phyloP scores from a whole-genome alignment of 2,888 invertebrate species.

The Elysia crispata region DNA sequence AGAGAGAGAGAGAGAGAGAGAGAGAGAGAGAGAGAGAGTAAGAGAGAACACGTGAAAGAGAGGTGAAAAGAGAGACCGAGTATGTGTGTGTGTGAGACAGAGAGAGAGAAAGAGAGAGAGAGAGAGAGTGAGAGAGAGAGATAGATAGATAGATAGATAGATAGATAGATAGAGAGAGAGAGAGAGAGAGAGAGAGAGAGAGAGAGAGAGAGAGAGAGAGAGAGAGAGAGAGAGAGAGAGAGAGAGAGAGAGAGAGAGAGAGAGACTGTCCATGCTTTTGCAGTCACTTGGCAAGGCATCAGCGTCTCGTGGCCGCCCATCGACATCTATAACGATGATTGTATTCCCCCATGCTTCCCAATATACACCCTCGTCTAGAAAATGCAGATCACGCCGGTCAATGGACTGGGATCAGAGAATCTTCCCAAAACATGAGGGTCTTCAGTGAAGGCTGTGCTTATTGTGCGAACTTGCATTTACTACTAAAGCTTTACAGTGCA shows the following conservation, averaged over 20 bases:
- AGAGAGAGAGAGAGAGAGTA: neutral
- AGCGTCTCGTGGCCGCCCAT: neutral
- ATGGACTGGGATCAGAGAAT: neutral
- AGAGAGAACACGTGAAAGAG: too few species aligned
- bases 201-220: constrained; percentile 32
- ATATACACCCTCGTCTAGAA: neutral
- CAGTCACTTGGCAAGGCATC: neutral
- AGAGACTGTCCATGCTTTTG: neutral
- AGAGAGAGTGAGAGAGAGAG: too few species aligned
- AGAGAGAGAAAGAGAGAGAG: neutral
- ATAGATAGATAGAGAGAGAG: neutral
- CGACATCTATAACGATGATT: neutral
- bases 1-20: too few species aligned
- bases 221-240: constrained; percentile 23
- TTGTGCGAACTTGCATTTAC: too few species aligned
- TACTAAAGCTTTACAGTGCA: too few species aligned
- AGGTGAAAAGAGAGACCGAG: too few species aligned
- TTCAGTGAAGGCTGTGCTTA: too few species aligned
- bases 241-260: constrained; percentile 26
- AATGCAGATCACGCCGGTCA: neutral
- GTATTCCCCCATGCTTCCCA: too few species aligned
- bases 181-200: constrained; percentile 32
- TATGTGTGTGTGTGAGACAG: too few species aligned
- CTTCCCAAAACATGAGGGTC: too few species aligned
- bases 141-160: too few species aligned